Percentiles rank a stretch among this genome's conserved stretches.
Evolutionary conservation across 1,140 invertebrate genomes (phyloP).

Genomic region (Chironomus striatipennis): DNA sequence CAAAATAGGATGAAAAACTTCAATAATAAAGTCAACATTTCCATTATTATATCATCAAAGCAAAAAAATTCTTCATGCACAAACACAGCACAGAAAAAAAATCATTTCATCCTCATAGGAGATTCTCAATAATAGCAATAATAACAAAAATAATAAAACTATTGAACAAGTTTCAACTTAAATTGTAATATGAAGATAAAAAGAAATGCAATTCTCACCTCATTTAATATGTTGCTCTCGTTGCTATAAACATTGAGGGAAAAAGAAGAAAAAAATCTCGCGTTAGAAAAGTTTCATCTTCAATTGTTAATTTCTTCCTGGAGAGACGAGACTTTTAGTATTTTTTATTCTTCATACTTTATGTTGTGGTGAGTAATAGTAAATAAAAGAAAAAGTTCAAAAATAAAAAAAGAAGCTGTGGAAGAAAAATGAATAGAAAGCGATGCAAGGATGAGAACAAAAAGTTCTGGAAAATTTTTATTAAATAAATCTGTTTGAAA

Average conservation of each 20-base stretch:
- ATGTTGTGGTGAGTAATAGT: not conserved
- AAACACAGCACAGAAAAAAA: too few species aligned
- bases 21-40: too few species aligned
- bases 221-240: conserved; percentile 1
- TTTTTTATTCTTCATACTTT: not conserved
- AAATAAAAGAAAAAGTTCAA: not conserved
- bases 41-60: too few species aligned
- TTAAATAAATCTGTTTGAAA: too few species aligned
- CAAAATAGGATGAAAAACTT: too few species aligned
- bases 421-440: not conserved
- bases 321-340: not conserved
- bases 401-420: not conserved
- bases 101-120: too few species aligned
- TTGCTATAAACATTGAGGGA: not conserved
- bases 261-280: not conserved
- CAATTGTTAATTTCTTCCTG: not conserved
- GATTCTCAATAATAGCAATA: too few species aligned
- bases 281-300: not conserved
- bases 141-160: too few species aligned
- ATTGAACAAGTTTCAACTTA: too few species aligned
- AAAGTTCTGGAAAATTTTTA: not conserved
- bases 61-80: too few species aligned
- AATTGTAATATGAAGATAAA: not conserved
- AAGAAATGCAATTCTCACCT: not conserved
- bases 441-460: not conserved